Evolutionary conservation across 2,113 vertebrate genomes (phyloP).

Genomic region (Microtus montanus): DNA sequence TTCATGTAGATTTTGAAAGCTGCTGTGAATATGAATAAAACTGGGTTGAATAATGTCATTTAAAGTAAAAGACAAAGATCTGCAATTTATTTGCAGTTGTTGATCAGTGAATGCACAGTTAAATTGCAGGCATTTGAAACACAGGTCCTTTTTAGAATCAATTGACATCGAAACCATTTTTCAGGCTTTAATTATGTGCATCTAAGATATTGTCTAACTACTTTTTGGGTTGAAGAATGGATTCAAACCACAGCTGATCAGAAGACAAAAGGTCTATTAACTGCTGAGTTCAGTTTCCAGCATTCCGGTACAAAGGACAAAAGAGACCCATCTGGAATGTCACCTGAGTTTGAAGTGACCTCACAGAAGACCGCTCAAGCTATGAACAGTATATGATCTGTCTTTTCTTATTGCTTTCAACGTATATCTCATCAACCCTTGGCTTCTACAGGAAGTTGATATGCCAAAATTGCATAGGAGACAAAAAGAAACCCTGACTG

Average conservation of each 20-base stretch:
- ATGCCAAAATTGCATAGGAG: slow-evolving; percentile 17
- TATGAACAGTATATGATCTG: slow-evolving; percentile 44
- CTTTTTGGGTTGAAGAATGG: slow-evolving; percentile 10
- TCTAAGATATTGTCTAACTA: slow-evolving; percentile 46
- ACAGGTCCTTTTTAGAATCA: slow-evolving; percentile 62
- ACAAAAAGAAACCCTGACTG: background rate
- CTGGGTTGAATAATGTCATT: slow-evolving; percentile 67
- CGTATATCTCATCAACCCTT: slow-evolving; percentile 56
- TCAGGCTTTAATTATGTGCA: slow-evolving; percentile 62
- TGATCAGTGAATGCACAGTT: slow-evolving; percentile 62
- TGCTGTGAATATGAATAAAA: slow-evolving; percentile 70
- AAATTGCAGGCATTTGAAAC: slow-evolving; percentile 74
- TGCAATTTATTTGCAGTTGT: slow-evolving; percentile 67
- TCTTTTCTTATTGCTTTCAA: slow-evolving; percentile 43
- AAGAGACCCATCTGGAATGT: slow-evolving; percentile 53
- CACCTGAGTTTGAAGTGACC: slow-evolving; percentile 39
- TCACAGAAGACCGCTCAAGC: background rate
- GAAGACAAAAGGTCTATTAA: slow-evolving; percentile 46
- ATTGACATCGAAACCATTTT: slow-evolving; percentile 57
- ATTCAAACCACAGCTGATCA: slow-evolving; percentile 54
- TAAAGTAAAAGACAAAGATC: slow-evolving; percentile 72
- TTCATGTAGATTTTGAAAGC: slow-evolving; percentile 56
- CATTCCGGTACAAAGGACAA: slow-evolving; percentile 49
- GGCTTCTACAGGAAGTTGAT: slow-evolving; percentile 46
- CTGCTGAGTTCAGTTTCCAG: slow-evolving; percentile 56